Evolutionary conservation across 2,113 vertebrate species (phyloP).

Genomic region (Poeciliopsis occidentalis): DNA sequence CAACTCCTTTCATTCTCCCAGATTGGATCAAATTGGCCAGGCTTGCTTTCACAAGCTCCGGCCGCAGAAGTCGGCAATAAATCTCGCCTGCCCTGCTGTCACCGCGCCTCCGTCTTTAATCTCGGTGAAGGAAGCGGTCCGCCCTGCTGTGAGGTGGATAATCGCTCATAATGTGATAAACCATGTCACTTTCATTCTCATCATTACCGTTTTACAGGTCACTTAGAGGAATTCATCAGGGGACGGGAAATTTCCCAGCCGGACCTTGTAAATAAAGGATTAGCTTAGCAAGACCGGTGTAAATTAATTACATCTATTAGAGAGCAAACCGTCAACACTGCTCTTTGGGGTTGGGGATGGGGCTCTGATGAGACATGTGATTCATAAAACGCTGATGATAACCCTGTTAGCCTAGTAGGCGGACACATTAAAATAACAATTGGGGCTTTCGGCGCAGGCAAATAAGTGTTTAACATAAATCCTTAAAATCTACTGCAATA

Average conservation of each 20-base stretch:
- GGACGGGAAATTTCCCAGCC: slow-evolving; percentile 39
- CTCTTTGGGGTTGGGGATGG: too few relatives aligned
- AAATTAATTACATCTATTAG: slow-evolving; percentile 35
- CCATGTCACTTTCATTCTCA: slow-evolving; percentile 49
- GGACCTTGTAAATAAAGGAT: slow-evolving; percentile 51
- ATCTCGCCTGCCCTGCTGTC: slow-evolving; percentile 15
- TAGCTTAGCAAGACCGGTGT: slow-evolving; percentile 32
- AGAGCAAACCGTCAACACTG: slow-evolving; percentile 13
- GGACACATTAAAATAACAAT: neutral
- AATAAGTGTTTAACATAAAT: neutral
- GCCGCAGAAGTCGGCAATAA: slow-evolving; percentile 31
- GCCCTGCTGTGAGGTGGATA: slow-evolving; percentile 42
- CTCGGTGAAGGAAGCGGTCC: slow-evolving; percentile 32
- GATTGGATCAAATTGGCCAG: slow-evolving; percentile 23
- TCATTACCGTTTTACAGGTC: slow-evolving; percentile 52
- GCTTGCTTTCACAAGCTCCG: neutral
- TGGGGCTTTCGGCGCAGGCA: neutral
- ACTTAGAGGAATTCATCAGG: slow-evolving; percentile 44
- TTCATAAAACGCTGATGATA: neutral
- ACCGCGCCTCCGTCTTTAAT: slow-evolving; percentile 21
- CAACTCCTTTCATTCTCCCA: slow-evolving; percentile 40
- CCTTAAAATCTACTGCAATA: neutral
- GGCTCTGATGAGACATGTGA: neutral
- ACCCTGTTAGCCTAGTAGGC: neutral
- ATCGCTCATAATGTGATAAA: slow-evolving; percentile 42